Percentiles rank a stretch among this genome's conserved stretches.
Evolutionary conservation across 64 coral and sea anemone genomes (phyloP).

Genomic region (Pachyseris speciosa): DNA sequence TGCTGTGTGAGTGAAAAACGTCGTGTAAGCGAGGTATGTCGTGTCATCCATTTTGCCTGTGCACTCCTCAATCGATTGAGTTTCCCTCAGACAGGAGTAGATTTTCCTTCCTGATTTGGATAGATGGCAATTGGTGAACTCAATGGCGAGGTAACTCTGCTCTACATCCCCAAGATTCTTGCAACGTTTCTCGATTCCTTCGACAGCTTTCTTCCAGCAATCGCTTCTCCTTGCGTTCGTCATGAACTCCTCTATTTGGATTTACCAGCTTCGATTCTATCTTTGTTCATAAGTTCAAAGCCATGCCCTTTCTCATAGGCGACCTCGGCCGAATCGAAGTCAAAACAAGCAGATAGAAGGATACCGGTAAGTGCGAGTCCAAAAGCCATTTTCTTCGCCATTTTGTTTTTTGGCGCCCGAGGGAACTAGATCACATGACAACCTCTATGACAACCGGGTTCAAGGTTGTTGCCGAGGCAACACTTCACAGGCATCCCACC

Average conservation of each 20-base stretch:
- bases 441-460: too few species aligned
- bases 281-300: constrained; percentile 77
- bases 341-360: background rate
- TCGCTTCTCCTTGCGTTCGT: constrained; percentile 71
- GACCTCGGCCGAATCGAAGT: background rate
- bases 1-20: constrained; percentile 92
- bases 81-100: constrained; percentile 74
- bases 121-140: constrained; percentile 95
- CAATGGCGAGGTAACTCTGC: constrained; percentile 95
- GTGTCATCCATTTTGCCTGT: constrained; percentile 84
- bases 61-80: constrained; percentile 81
- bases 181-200: constrained; percentile 76
- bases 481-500: background rate
- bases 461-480: background rate
- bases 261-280: constrained; percentile 73
- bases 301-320: background rate
- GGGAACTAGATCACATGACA: constrained; percentile 4
- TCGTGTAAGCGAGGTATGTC: constrained; percentile 90
- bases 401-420: constrained; percentile 33
- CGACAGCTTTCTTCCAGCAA: constrained; percentile 89
- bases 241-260: constrained; percentile 63
- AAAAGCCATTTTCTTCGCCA: background rate
- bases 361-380: background rate
- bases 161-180: constrained; percentile 91
- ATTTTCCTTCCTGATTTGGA: constrained; percentile 92